These are phyloP conservation scores for Pelecanoides urinatrix DNA, from an alignment of 2,113 vertebrate genomes.

Conservation along the genomic window DNA sequence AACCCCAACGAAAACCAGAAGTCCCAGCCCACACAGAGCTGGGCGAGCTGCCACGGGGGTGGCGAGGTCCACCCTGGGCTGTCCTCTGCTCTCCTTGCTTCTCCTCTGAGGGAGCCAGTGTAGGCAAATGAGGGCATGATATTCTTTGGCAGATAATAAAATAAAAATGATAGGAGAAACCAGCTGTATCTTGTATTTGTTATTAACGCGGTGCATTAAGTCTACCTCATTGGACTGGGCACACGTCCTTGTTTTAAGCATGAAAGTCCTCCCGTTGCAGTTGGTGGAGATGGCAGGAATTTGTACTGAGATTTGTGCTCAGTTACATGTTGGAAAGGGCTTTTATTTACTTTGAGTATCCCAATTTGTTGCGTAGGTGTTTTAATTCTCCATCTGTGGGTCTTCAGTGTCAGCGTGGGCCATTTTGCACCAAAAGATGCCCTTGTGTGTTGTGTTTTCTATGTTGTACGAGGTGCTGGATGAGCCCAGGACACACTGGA, in stretches of 20 bases:
- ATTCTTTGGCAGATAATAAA: not conserved
- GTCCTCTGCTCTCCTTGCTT: not conserved
- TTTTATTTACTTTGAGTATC: not conserved
- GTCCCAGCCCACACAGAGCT: not conserved
- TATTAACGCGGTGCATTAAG: accelerated
- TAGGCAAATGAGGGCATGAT: too few species aligned
- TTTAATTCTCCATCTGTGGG: not conserved
- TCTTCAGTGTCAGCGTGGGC: not conserved
- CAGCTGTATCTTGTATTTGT: not conserved
- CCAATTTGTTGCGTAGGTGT: not conserved
- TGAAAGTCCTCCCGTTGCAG: not conserved
- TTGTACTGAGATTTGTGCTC: not conserved
- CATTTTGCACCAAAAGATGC: not conserved
- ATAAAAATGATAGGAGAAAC: not conserved
- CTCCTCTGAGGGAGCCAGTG: not conserved
- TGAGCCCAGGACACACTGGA: not conserved
- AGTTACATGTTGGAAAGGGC: not conserved
- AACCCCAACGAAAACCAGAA: not conserved
- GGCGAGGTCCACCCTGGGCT: not conserved
- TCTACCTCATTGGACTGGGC: accelerated
- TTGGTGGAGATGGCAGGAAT: not conserved
- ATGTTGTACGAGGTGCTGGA: not conserved
- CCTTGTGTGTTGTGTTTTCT: not conserved
- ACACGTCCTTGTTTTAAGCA: accelerated
- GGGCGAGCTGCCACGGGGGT: not conserved